Evolutionary conservation across 2,113 vertebrate species (phyloP), one percentile per base, ranked within the genome.

Genomic region (Xyrauchen texanus): DNA sequence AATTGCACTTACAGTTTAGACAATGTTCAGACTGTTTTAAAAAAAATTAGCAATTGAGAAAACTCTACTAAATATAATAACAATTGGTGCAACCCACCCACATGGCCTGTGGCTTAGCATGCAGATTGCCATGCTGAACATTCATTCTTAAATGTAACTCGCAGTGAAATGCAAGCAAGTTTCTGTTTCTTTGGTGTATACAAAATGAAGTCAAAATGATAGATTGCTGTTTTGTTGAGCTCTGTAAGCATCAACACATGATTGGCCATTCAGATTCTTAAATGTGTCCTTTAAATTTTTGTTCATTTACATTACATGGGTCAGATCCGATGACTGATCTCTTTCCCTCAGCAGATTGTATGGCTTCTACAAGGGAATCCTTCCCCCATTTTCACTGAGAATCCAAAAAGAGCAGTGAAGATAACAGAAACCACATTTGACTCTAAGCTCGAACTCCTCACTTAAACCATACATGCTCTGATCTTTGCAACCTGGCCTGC

Each of bases 311-410:
- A 42, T 58, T 6, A 58, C 12, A 15, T 68, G 16, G 62, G 13
- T 53, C 12, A 76, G 49, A 65, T 34, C 61, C 69, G 68, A 73
- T 49, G 1, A 55, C 15, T 8, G 63, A 57, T 49, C 44, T 60
- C 34, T 72, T n/a, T 88, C 6, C 84, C 10, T 81, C 90, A 82
- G 76, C 88, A 98, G 97, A 66, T 76, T 96, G 13, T 89, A 96
- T n/a, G 97, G 97, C 42, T 99, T 99, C 92, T 98, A 99, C 90
- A 99, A 98, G 87, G 98, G 98, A 83, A 97, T 99, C 87, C 88
- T 98, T 8, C 97, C 98, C 97, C 97, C 0, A 93, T 98, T 85
- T 88, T 99, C 86, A 97, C 94, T 8, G 98, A 99, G 89, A 98
- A 96, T 6, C 97, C 97, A 12, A 99, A 99, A 93, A 94, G 98